Conservation (phyloP, 2,113 vertebrate genomes). For the Pygoscelis antarcticus region DNA sequence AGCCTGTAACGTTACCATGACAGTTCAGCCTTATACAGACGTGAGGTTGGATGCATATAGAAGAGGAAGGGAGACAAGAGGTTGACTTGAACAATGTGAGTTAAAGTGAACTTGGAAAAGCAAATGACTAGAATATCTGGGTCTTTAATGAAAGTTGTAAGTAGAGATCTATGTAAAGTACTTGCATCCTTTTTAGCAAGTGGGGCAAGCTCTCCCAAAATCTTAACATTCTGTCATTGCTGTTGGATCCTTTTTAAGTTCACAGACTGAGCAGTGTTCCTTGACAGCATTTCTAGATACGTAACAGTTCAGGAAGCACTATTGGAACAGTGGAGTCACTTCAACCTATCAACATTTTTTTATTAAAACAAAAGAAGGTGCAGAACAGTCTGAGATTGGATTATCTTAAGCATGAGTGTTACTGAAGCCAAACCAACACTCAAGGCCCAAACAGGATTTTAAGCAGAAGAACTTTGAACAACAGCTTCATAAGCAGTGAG, state of each 20-base stretch:
- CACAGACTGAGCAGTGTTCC: background rate
- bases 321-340: background rate
- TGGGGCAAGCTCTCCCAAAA: background rate
- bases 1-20: background rate
- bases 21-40: background rate
- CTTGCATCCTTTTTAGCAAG: background rate
- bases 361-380: background rate
- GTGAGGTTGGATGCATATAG: rapidly evolving
- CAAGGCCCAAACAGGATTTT: background rate
- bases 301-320: background rate
- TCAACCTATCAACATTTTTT: background rate
- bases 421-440: background rate
- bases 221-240: background rate
- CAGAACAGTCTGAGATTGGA: background rate
- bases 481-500: background rate
- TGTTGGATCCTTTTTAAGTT: background rate
- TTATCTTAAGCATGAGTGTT: background rate
- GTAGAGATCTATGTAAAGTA: background rate
- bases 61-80: background rate
- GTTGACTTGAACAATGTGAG: background rate
- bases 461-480: background rate
- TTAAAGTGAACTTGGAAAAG: background rate
- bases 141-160: background rate
- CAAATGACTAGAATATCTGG: background rate
- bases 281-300: background rate